Evolutionary conservation across 2,113 vertebrate species (phyloP), one percentile per base, ranked within the genome.

Genomic region (Heterochromis multidens): DNA sequence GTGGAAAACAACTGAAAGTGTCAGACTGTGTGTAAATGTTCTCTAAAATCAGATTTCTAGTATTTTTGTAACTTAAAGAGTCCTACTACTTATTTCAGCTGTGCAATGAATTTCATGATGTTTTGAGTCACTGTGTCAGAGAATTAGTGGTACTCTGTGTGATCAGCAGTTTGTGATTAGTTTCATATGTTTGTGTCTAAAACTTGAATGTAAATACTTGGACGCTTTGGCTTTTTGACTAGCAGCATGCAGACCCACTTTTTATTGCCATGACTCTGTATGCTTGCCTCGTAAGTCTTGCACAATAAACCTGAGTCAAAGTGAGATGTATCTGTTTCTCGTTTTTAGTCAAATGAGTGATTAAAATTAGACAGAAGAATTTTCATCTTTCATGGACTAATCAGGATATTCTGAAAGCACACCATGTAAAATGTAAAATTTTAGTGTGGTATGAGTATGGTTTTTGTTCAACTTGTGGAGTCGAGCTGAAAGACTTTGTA

Each of bases 131-230:
- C 16, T 83, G 59, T 84, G 79, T 93, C 70, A 67, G 81, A 83
- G 46, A 86, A 76, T 70, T 87, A 81, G 72, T 65, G 93, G 87
- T 93, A 94, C 90, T 92, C 43, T 82, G 21, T 90, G 80, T 84
- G 57, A 84, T 87, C 77, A 85, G 35, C 52, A 35, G 76, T 81
- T 92, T 89, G 77, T 89, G 54, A 88, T 88, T 49, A 52, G 62
- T 80, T 90, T 89, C 62, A 8, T 74, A 67, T 92, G 40, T 83
- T 79, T 84, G 78, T 94, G 72, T 92, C 77, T 91, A 93, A 96
- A 96, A 97, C 97, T 97, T 98, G 97, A 98, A 98, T 98, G 97
- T 97, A 98, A 94, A 97, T 97, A 95, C 6, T 80, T 80, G 81
- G 89, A 95, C 85, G 87, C 88, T 92, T 94, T 92, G 93, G 85